phyloP scores from a whole-genome alignment of 2,888 invertebrate genomes.

The Acleris laterana region DNA sequence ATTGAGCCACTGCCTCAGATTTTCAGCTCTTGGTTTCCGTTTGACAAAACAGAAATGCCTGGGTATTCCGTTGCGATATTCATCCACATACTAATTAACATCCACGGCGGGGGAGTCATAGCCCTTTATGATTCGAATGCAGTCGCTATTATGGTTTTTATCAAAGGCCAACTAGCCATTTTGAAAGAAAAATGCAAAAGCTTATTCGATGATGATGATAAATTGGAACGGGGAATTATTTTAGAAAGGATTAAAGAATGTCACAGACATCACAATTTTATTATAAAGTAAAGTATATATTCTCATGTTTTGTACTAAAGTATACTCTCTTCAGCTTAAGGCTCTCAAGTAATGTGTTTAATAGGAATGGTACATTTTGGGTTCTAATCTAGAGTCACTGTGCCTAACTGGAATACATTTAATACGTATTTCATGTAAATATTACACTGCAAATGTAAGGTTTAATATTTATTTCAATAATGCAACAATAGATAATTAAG shows the following conservation, averaged over 20 bases:
- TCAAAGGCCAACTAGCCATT: constrained; percentile 65
- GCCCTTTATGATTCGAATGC: constrained; percentile 60
- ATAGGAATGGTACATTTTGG: background rate
- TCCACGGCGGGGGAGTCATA: constrained; percentile 56
- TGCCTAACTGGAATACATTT: background rate
- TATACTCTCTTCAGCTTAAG: too few species aligned
- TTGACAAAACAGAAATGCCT: constrained; percentile 59
- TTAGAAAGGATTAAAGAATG: constrained; percentile 60
- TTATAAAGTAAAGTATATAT: constrained; percentile 52
- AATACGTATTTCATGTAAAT: background rate
- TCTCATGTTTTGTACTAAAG: background rate
- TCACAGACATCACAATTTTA: constrained; percentile 59
- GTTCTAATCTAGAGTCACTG: background rate
- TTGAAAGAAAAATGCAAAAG: constrained; percentile 52
- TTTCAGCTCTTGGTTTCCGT: constrained; percentile 68
- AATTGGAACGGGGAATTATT: constrained; percentile 41
- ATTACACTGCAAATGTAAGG: background rate
- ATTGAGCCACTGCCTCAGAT: constrained; percentile 60
- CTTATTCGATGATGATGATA: constrained; percentile 50
- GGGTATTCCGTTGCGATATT: constrained; percentile 56
- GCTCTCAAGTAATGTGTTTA: too few species aligned
- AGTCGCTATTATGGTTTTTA: constrained; percentile 61
- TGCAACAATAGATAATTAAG: too few species aligned
- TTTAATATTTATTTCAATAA: background rate
- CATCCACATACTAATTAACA: constrained; percentile 54